Evolutionary conservation across 2,888 invertebrate species (phyloP).

Genomic region (Sarcophaga variegata): DNA sequence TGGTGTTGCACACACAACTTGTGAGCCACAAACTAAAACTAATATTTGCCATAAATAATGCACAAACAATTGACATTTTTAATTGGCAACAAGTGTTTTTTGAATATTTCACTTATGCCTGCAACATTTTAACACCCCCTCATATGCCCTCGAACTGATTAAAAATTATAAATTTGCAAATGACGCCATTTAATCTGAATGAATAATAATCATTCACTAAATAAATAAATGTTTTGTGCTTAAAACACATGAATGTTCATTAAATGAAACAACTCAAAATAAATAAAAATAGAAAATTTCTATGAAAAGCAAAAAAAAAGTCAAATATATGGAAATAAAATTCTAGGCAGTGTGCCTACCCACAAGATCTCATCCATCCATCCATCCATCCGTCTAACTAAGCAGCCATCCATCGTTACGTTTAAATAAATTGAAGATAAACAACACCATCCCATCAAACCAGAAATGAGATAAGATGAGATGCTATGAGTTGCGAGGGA

Average conservation of each 20-base stretch:
- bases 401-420: not conserved
- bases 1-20: no score
- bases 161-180: constrained; percentile 38
- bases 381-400: no score
- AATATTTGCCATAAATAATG: constrained; percentile 29
- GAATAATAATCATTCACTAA: not conserved
- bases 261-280: not conserved
- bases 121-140: no score
- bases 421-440: not conserved
- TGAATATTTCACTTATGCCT: not conserved
- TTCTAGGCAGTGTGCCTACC: not conserved
- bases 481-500: not conserved
- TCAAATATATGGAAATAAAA: not conserved
- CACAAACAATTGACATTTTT: constrained; percentile 28
- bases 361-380: not conserved
- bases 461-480: not conserved
- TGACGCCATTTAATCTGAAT: constrained; percentile 55
- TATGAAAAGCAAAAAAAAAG: not conserved
- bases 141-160: not conserved
- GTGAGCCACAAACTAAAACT: not conserved
- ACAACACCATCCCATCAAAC: no score
- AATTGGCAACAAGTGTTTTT: constrained; percentile 54
- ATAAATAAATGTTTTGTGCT: not conserved
- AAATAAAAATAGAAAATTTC: not conserved
- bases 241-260: not conserved